These are phyloP conservation scores for Ditula angustiorana DNA, from an alignment of 2,888 invertebrate species.

Conservation along the genomic window DNA sequence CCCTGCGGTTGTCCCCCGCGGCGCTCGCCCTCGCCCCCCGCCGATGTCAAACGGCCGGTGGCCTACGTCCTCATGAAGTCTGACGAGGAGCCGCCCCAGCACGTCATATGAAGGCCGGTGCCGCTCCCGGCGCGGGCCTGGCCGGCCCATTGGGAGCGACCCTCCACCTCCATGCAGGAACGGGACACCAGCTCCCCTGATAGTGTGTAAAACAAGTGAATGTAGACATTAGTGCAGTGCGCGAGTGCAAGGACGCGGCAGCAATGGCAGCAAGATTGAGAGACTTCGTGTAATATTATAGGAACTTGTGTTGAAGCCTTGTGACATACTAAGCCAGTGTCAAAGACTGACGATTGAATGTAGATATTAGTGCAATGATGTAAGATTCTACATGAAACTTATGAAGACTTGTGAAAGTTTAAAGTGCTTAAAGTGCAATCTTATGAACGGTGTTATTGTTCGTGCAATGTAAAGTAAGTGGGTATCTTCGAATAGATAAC, in stretches of 20 bases:
- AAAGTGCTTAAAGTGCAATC: conserved; percentile 36
- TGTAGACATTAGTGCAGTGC: neutral
- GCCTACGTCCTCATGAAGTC: conserved; percentile 88
- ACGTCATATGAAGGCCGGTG: conserved; percentile 94
- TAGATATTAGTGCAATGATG: neutral
- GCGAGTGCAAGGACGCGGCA: neutral
- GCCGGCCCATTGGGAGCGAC: conserved; percentile 82
- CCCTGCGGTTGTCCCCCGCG: conserved; percentile 80
- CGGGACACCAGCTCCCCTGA: conserved; percentile 76
- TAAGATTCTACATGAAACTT: neutral
- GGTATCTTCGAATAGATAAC: conserved; percentile 67
- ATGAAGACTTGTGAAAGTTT: neutral
- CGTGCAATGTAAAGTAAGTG: conserved; percentile 47
- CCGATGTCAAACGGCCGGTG: conserved; percentile 82
- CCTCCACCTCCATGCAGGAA: conserved; percentile 74
- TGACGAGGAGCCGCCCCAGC: conserved; percentile 85
- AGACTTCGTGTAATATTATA: neutral
- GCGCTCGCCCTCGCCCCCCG: conserved; percentile 74
- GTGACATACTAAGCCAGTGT: neutral
- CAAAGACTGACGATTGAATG: neutral
- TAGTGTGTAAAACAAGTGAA: conserved; percentile 64
- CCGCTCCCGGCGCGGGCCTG: conserved; percentile 90
- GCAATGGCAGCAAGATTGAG: too few species aligned
- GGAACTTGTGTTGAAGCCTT: neutral
- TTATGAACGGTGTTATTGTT: conserved; percentile 28